These are phyloP conservation scores for Struthio camelus DNA, from an alignment of 2,113 vertebrate genomes.

Conservation along the genomic window DNA sequence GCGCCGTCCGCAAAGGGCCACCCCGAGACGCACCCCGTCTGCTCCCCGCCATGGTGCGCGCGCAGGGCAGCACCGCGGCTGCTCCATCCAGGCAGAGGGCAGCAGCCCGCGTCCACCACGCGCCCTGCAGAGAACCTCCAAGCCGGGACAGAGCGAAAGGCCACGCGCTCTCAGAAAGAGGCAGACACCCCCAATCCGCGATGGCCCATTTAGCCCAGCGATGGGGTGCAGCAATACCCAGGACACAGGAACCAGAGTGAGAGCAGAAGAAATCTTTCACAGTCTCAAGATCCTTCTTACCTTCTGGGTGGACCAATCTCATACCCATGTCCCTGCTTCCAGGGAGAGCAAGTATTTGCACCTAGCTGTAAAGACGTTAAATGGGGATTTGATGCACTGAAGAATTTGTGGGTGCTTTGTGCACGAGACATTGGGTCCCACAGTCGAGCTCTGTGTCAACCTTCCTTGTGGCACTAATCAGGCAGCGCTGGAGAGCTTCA, in stretches of 20 bases:
- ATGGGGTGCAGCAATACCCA: neutral
- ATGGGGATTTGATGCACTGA: neutral
- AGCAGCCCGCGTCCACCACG: no score
- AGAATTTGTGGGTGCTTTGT: neutral
- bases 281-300: neutral
- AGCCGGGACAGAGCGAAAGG: neutral
- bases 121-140: neutral
- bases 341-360: neutral
- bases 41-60: neutral
- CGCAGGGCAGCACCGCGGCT: neutral
- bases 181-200: neutral
- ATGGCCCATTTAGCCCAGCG: neutral
- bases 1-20: neutral
- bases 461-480: neutral
- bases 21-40: neutral
- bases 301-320: neutral
- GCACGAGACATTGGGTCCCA: neutral
- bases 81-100: neutral
- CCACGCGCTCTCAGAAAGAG: neutral
- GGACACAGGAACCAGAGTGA: rapidly evolving
- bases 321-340: neutral
- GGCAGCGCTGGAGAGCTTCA: slow-evolving; percentile 7
- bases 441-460: neutral
- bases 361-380: neutral
- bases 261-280: neutral